phyloP scores from a whole-genome alignment of 2,888 invertebrate species.

The Lysandra coridon region DNA sequence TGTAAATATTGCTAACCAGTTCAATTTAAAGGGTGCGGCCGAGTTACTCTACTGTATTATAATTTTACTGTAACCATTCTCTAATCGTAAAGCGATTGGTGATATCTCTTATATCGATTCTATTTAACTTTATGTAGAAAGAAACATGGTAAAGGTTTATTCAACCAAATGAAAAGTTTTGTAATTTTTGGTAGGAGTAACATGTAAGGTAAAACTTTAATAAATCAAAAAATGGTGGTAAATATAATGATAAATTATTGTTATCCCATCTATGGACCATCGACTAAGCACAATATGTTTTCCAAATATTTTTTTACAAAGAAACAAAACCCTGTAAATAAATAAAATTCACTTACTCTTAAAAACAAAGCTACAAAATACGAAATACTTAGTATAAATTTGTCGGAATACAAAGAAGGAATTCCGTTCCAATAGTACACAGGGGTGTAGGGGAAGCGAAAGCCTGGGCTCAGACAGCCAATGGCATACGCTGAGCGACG shows the following conservation, averaged over 20 bases:
- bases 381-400: slow-evolving; percentile 33
- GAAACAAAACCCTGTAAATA: neutral
- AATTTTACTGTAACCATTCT: neutral
- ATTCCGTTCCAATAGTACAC: slow-evolving; percentile 42
- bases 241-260: neutral
- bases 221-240: neutral
- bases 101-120: slow-evolving; percentile 13
- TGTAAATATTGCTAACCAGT: too few species aligned
- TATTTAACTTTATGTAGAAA: neutral
- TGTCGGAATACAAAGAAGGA: slow-evolving; percentile 14
- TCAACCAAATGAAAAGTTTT: neutral
- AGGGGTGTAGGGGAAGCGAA: slow-evolving; percentile 52
- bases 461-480: slow-evolving; percentile 69
- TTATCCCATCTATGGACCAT: neutral
- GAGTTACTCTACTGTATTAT: neutral
- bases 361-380: neutral
- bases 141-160: neutral
- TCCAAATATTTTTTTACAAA: neutral
- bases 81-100: slow-evolving; percentile 37
- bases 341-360: slow-evolving; percentile 7
- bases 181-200: neutral
- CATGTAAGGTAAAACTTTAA: too few species aligned
- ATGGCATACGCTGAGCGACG: slow-evolving; percentile 76
- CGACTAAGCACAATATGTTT: too few species aligned
- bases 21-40: neutral